These are phyloP conservation scores for Myocastor coypus DNA, from an alignment of 2,113 vertebrate species.

Conservation along the genomic window DNA sequence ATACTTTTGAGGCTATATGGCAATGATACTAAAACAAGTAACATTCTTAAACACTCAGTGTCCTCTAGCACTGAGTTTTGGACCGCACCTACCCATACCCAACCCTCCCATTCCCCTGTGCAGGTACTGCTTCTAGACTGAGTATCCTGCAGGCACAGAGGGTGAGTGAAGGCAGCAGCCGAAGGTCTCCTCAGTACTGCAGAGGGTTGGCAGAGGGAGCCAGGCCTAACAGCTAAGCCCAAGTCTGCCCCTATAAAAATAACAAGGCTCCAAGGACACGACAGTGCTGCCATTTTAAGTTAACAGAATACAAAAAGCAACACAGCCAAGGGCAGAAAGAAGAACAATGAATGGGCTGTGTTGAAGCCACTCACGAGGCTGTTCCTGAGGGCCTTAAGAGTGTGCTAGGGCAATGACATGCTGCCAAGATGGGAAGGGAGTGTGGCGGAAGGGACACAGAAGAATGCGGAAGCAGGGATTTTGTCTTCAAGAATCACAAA, in stretches of 20 bases:
- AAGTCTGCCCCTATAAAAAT: not conserved
- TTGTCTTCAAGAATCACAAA: not conserved
- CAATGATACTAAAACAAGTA: not conserved
- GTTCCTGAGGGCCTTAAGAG: not conserved
- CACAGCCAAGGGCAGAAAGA: not conserved
- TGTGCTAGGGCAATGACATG: not conserved
- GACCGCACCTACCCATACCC: not conserved
- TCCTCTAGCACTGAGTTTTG: not conserved
- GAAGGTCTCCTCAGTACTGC: not conserved
- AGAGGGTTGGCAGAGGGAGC: not conserved
- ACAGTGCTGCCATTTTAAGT: not conserved
- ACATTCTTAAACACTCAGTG: not conserved
- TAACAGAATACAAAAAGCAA: not conserved
- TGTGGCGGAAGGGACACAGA: not conserved
- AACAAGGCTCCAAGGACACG: not conserved
- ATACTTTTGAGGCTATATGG: not conserved
- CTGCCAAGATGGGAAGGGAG: not conserved
- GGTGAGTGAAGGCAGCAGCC: not conserved
- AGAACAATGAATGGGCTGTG: no score
- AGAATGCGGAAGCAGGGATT: not conserved
- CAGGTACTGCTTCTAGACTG: not conserved
- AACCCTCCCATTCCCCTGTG: not conserved
- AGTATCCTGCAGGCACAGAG: not conserved
- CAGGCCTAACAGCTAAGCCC: not conserved
- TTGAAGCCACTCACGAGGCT: not conserved